Percentiles rank a stretch among this genome's conserved stretches.
These are phyloP conservation scores for Hydrophis major DNA, from an alignment of 2,797 vertebrate species.

Conservation along the genomic window DNA sequence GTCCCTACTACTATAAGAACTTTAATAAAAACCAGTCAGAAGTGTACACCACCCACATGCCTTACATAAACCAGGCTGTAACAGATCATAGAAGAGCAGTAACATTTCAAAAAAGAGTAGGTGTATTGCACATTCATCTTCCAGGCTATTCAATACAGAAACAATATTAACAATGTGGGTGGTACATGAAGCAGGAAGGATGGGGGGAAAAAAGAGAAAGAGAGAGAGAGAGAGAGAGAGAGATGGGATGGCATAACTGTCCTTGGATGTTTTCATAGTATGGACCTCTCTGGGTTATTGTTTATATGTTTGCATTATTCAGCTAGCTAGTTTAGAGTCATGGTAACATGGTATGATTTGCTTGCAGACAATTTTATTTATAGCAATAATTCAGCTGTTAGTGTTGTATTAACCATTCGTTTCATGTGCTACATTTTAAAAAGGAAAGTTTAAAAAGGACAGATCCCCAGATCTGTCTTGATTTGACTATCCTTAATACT, in stretches of 20 bases:
- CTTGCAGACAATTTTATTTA: constrained; percentile 2
- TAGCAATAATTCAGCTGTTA: constrained; percentile 1
- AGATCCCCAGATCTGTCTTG: neutral
- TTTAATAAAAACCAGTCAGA: constrained; percentile 31
- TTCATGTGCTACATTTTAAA: neutral
- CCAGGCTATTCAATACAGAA: neutral
- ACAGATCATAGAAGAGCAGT: constrained; percentile 42
- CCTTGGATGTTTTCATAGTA: constrained; percentile 18
- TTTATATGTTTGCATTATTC: constrained; percentile 47
- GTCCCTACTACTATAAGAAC: constrained; percentile 12
- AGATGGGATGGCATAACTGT: neutral
- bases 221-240: neutral
- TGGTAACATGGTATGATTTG: constrained; percentile 23
- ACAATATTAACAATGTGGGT: constrained; percentile 12
- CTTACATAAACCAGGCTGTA: constrained; percentile 45
- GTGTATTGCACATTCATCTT: constrained; percentile 16
- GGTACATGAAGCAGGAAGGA: constrained; percentile 29
- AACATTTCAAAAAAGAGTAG: constrained; percentile 42
- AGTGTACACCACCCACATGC: constrained; percentile 14
- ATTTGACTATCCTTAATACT: neutral
- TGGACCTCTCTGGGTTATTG: constrained; percentile 27
- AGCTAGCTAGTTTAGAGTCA: constrained; percentile 53
- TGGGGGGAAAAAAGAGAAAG: neutral
- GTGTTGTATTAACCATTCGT: constrained; percentile 7
- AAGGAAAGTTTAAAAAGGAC: neutral